Conservation (phyloP, 2,113 vertebrate species). For the Mustelus asterias region DNA sequence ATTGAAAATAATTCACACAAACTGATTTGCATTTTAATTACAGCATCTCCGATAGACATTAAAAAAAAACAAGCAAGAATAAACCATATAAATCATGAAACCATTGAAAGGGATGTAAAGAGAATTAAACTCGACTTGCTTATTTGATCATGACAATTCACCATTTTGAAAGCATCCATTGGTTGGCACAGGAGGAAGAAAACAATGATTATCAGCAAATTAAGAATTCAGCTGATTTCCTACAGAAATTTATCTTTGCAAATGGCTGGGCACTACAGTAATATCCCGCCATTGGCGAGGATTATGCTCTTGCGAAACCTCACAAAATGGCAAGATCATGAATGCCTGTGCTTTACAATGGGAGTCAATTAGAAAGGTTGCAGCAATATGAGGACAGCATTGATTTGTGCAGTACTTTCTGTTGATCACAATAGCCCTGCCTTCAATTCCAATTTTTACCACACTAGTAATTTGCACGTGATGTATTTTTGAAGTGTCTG, state of each 20-base stretch:
- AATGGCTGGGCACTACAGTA: background rate
- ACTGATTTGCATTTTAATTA: background rate
- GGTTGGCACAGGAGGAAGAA: background rate
- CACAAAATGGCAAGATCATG: too few relatives aligned
- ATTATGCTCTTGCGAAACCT: too few relatives aligned
- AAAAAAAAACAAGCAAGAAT: background rate
- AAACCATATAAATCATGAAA: background rate
- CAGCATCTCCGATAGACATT: background rate
- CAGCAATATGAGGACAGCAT: too few relatives aligned
- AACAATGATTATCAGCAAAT: background rate
- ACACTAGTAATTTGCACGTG: too few relatives aligned
- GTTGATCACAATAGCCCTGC: too few relatives aligned
- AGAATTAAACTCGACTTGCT: background rate
- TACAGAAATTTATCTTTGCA: background rate
- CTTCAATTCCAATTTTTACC: too few relatives aligned
- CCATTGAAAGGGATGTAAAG: background rate
- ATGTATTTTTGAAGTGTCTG: too few relatives aligned
- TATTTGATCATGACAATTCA: background rate
- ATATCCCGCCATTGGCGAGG: too few relatives aligned
- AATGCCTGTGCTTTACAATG: too few relatives aligned
- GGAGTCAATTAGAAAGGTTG: too few relatives aligned
- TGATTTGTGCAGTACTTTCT: too few relatives aligned
- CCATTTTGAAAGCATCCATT: background rate
- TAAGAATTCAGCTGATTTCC: background rate
- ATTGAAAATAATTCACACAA: background rate